Percentiles rank a stretch among this genome's conserved stretches.
phyloP scores from a whole-genome alignment of 2,113 vertebrate species.

The Herpetotheres cachinnans region DNA sequence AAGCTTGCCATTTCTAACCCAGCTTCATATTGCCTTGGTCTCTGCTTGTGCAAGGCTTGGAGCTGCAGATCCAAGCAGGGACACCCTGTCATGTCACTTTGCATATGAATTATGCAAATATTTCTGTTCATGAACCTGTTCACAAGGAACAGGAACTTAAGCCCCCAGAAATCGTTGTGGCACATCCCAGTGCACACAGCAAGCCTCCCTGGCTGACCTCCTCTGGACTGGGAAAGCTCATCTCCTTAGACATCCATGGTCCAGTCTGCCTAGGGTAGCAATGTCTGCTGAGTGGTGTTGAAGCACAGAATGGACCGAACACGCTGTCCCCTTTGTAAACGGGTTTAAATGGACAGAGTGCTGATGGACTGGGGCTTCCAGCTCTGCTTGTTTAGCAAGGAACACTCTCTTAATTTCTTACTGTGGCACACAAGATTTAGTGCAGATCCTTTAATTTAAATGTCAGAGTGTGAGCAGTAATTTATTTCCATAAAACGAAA shows the following conservation, averaged over 20 bases:
- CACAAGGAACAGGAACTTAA: fast-evolving
- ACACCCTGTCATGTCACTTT: neutral
- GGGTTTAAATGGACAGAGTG: neutral
- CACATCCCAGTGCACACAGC: neutral
- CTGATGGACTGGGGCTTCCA: neutral
- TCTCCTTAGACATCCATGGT: neutral
- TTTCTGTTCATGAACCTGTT: neutral
- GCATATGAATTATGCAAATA: neutral
- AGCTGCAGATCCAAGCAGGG: neutral
- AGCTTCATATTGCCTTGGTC: neutral
- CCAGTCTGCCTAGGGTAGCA: neutral
- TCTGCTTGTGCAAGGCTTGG: neutral
- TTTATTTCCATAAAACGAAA: slow-evolving; percentile 75
- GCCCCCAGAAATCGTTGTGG: fast-evolving
- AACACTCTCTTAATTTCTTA: slow-evolving; percentile 66
- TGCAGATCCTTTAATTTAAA: slow-evolving; percentile 69
- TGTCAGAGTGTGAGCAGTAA: slow-evolving; percentile 69
- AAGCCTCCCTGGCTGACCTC: neutral
- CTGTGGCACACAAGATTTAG: slow-evolving; percentile 69
- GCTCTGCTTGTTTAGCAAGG: slow-evolving; percentile 33
- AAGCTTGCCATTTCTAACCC: neutral
- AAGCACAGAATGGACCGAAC: neutral
- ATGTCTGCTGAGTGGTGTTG: neutral
- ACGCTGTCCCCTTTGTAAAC: neutral
- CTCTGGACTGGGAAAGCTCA: neutral